Conservation (phyloP, 1,140 invertebrate species). For the Venturia canescens region DNA sequence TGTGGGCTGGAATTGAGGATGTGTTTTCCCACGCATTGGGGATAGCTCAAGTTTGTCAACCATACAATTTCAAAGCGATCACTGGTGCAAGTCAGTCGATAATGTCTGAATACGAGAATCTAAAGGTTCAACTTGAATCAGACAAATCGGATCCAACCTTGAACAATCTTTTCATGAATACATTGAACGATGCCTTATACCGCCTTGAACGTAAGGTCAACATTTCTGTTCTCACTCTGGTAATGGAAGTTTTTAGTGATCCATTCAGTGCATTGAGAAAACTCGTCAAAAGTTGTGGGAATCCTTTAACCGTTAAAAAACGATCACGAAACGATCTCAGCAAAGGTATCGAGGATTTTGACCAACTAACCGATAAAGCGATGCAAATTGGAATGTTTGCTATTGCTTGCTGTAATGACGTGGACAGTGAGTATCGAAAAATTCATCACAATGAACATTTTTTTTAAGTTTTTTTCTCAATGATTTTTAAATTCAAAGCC, state of each 20-base stretch:
- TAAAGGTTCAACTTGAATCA: constrained; percentile 66
- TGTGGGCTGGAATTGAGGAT: constrained; percentile 71
- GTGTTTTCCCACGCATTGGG: constrained; percentile 74
- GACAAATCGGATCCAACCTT: constrained; percentile 66
- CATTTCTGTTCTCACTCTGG: constrained; percentile 71
- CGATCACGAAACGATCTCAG: constrained; percentile 67
- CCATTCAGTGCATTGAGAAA: constrained; percentile 69
- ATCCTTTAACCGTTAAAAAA: constrained; percentile 64
- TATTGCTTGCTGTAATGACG: constrained; percentile 81
- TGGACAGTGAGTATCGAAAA: constrained; percentile 73
- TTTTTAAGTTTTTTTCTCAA: not conserved
- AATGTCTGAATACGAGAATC: constrained; percentile 72
- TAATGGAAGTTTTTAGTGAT: constrained; percentile 74
- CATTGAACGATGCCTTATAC: constrained; percentile 71
- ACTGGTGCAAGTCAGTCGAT: constrained; percentile 71
- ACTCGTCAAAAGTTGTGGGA: constrained; percentile 71
- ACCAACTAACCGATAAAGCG: constrained; percentile 81
- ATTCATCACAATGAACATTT: not conserved
- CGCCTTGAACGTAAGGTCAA: constrained; percentile 74
- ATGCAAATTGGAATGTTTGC: constrained; percentile 83
- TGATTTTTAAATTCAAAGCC: too few species aligned
- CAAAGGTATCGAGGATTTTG: constrained; percentile 79
- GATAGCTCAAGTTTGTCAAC: constrained; percentile 73
- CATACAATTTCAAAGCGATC: constrained; percentile 73
- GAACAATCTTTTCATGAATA: constrained; percentile 71